Conservation (phyloP, 2,888 invertebrate genomes). For the Eudasyphora cyanicolor region DNA sequence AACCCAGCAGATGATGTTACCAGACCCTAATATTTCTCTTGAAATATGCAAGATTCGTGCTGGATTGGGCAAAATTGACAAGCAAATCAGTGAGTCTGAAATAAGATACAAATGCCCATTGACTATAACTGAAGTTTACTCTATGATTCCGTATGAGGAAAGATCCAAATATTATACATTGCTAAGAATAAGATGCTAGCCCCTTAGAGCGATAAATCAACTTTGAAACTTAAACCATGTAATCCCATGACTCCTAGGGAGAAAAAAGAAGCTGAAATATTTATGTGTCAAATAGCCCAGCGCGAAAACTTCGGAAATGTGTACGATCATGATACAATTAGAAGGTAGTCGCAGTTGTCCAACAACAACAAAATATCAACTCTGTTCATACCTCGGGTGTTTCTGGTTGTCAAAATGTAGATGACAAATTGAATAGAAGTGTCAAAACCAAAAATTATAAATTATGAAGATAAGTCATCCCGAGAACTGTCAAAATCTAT, state of each 20-base stretch:
- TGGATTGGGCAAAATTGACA: not conserved
- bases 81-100: slow-evolving; percentile 1
- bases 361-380: too few relatives aligned
- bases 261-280: not conserved
- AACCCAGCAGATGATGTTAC: slow-evolving; percentile 30
- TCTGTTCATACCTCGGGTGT: too few relatives aligned
- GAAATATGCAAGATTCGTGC: not conserved
- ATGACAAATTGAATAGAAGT: too few relatives aligned
- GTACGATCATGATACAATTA: too few relatives aligned
- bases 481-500: too few relatives aligned
- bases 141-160: not conserved
- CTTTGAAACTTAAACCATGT: not conserved
- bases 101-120: slow-evolving; percentile 9
- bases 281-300: slow-evolving; percentile 21
- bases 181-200: not conserved
- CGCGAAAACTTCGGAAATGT: not conserved
- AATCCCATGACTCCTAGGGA: not conserved
- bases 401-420: too few relatives aligned
- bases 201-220: slow-evolving; percentile 5
- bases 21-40: slow-evolving; percentile 35
- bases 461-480: too few relatives aligned
- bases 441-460: too few relatives aligned
- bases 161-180: not conserved
- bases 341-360: too few relatives aligned
- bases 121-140: not conserved